These are phyloP conservation scores for Etheostoma nigrum DNA, from an alignment of 2,797 vertebrate species.

Conservation along the genomic window DNA sequence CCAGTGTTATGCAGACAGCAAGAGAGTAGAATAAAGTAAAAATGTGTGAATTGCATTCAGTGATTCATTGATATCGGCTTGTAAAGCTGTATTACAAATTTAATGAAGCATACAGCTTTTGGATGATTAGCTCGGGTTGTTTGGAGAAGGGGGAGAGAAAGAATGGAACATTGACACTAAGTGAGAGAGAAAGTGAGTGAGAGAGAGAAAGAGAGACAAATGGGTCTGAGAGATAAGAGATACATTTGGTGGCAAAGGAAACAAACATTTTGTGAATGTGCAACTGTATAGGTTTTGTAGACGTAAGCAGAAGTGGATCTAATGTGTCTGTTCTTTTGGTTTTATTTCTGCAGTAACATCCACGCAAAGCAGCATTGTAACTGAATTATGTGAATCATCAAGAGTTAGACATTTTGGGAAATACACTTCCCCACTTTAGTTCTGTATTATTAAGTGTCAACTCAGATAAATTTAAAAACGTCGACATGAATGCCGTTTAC, in stretches of 20 bases:
- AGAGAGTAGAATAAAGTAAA: conserved; percentile 50
- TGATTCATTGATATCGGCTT: conserved; percentile 46
- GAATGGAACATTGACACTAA: conserved; percentile 18
- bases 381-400: neutral
- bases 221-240: neutral
- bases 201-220: neutral
- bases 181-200: neutral
- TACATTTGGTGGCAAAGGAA: neutral
- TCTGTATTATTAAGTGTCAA: neutral
- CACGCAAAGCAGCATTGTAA: neutral
- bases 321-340: neutral
- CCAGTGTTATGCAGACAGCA: conserved; percentile 30
- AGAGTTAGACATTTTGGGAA: neutral
- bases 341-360: neutral
- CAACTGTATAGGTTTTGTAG: neutral
- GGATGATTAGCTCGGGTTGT: conserved; percentile 52
- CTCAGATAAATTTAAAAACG: neutral
- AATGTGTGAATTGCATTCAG: conserved; percentile 47
- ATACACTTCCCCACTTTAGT: neutral
- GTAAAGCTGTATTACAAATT: conserved; percentile 47
- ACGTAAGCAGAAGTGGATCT: neutral
- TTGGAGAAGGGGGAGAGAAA: conserved; percentile 30
- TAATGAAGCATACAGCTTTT: conserved; percentile 59
- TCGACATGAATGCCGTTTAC: neutral
- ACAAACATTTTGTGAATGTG: neutral